These are phyloP conservation scores for Carabus problematicus DNA, from an alignment of 2,888 invertebrate species.

Conservation along the genomic window DNA sequence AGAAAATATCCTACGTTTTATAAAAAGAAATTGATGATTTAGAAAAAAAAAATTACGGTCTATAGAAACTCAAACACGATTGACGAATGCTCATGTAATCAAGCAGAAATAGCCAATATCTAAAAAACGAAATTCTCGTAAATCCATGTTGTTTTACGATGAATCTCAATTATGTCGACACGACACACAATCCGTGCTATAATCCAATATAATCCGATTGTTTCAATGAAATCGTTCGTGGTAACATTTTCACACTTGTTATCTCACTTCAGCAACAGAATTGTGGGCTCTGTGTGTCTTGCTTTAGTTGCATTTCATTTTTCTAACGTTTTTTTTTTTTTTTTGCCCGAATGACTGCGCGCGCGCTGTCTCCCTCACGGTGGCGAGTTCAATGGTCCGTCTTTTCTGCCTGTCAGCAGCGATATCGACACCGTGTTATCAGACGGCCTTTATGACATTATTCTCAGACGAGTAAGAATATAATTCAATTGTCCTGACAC, in stretches of 20 bases:
- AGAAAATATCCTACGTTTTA: no score
- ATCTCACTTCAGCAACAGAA: conserved; percentile 1
- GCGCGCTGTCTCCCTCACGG: conserved; percentile 23
- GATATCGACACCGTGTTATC: no score
- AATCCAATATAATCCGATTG: conserved; percentile 36
- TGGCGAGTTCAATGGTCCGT: conserved; percentile 26
- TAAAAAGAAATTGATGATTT: no score
- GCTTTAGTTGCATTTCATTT: background rate
- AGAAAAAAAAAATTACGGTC: no score
- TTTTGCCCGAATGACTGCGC: conserved; percentile 7
- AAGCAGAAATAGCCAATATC: no score
- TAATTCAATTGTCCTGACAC: background rate
- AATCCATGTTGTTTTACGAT: no score
- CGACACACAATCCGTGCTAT: conserved; percentile 25
- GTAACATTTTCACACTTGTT: conserved; percentile 2
- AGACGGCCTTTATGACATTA: no score
- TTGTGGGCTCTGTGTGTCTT: background rate
- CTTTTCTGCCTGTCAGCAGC: conserved; percentile 1
- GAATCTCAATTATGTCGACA: background rate
- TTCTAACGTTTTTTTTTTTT: background rate
- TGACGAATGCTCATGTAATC: no score
- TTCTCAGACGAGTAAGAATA: background rate
- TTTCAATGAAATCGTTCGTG: conserved; percentile 36
- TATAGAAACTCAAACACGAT: no score
- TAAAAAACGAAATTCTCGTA: no score